Conservation (phyloP, 2,888 invertebrate species). For the Plutella xylostella region DNA sequence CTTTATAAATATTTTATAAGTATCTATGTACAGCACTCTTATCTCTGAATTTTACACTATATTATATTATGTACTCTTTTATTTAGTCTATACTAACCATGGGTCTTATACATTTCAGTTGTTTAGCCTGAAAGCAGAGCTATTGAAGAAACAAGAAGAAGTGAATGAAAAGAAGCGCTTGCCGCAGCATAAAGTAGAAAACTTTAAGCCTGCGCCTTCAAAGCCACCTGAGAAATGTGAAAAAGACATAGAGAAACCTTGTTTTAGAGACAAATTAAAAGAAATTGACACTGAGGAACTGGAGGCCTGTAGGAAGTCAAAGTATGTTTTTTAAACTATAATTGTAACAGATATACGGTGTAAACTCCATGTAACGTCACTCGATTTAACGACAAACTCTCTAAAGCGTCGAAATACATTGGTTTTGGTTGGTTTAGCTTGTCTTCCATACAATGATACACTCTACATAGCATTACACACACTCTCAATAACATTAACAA, state of each 20-base stretch:
- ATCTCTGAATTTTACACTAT: conserved; percentile 2
- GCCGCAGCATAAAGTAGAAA: conserved; percentile 63
- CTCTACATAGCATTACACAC: too few relatives aligned
- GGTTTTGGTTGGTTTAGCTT: too few relatives aligned
- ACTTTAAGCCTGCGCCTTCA: conserved; percentile 48
- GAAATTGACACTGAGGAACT: conserved; percentile 50
- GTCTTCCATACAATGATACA: too few relatives aligned
- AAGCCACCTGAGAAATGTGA: conserved; percentile 49
- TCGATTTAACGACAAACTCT: too few relatives aligned
- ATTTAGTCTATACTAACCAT: conserved; percentile 7
- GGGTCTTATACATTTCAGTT: conserved; percentile 46
- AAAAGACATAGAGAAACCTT: conserved; percentile 32
- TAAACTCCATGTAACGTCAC: too few relatives aligned
- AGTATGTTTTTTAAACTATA: too few relatives aligned
- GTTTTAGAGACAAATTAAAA: conserved; percentile 44
- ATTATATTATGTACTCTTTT: conserved; percentile 8
- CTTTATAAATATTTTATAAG: neutral
- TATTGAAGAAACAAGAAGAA: conserved; percentile 88
- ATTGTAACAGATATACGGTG: too few relatives aligned
- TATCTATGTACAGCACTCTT: neutral
- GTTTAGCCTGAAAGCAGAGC: conserved; percentile 90
- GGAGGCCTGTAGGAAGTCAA: conserved; percentile 54
- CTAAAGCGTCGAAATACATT: too few relatives aligned
- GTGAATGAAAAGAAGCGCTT: conserved; percentile 74
- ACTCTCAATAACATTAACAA: too few relatives aligned